Evolutionary conservation across 64 coral and sea anemone genomes (phyloP), one percentile per base, ranked within the genome.

Genomic region (Dendrophyllia cribrosa): DNA sequence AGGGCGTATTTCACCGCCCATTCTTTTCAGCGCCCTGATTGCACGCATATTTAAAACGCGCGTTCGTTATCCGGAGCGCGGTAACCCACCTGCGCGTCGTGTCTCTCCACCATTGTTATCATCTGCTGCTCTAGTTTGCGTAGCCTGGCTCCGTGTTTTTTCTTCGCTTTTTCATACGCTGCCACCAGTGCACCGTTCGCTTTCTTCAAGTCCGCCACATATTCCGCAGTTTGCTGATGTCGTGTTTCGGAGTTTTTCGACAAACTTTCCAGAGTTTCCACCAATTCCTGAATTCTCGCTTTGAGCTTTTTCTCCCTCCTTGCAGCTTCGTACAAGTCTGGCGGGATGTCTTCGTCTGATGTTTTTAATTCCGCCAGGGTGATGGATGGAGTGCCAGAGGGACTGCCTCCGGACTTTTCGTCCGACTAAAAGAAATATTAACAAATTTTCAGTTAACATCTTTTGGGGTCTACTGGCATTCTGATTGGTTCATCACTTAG

Each of bases 91-190:
- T 99, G 97, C 16, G 94, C 94, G 60, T 99, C 97, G 49, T 99
- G 97, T 91, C 94, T 92, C 66, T 99, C 97, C 24, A 99, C 91
- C 83, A 99, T 82, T 19, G 94, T 87, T 78, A 99, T 99, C 97
- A 99, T 96, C 55, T 99, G 97, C 4, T 91, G 90, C 53, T 99
- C 97, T 14, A 99, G 77, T 74, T 99, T 99, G 34, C 94, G 86
- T 43, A 99, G 76, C 17, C 97, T 88, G 0, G 94, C 78, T 17
- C 89, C 94, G 45, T 99, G 97, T 53, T 99, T 99, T 70, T 96
- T 96, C 58, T 96, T 99, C 9, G 97, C 97, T 66, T 99, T 99
- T 72, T 99, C 97, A 51, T 99, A 99, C 5, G 97, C 97, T 10
- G 97, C 97, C 24, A 99, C 97, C 10, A 99, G 78, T 0, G 97